Evolutionary conservation across 35 echinoderm and acorn worm species (phyloP), one percentile per base, ranked within the genome.

Genomic region (Diadema setosum): DNA sequence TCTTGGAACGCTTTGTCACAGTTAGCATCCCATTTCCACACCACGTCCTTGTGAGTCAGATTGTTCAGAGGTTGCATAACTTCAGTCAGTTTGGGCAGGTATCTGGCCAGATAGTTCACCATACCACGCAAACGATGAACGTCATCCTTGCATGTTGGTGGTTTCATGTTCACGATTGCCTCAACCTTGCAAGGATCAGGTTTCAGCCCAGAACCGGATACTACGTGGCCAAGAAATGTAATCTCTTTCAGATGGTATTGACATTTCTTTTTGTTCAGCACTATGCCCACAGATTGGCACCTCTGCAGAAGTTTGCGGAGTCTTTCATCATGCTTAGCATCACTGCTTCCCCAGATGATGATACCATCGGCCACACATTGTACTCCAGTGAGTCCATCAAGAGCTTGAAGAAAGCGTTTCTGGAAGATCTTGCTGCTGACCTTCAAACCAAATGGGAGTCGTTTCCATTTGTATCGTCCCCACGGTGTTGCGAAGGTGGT

Each of bases 321-420:
- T n/a, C n/a, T n/a, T n/a, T n/a, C n/a, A n/a, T n/a, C n/a, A n/a
- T n/a, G n/a, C n/a, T n/a, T n/a, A n/a, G n/a, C n/a, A n/a, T n/a
- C n/a, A n/a, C n/a, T n/a, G n/a, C n/a, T n/a, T n/a, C n/a, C n/a
- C n/a, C n/a, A n/a, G n/a, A n/a, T n/a, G n/a, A n/a, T n/a, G n/a
- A n/a, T n/a, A n/a, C n/a, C n/a, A n/a, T 95, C 93, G 6, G 85
- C 93, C 12, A 91, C 85, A 32, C 57, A 87, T 56, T 55, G 41
- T 45, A 80, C 85, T 37, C 93, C 84, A 33, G 34, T 14, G 11
- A 73, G 81, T 30, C 58, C 39, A 58, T 45, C 56, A 14, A 91
- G 27, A 6, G 84, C 84, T 83, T 91, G 16, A n/a, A n/a, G n/a
- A n/a, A n/a, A n/a, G n/a, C n/a, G n/a, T n/a, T n/a, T n/a, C n/a